Evolutionary conservation across 2,113 vertebrate species (phyloP).

Genomic region (Motacilla tschutschensis): DNA sequence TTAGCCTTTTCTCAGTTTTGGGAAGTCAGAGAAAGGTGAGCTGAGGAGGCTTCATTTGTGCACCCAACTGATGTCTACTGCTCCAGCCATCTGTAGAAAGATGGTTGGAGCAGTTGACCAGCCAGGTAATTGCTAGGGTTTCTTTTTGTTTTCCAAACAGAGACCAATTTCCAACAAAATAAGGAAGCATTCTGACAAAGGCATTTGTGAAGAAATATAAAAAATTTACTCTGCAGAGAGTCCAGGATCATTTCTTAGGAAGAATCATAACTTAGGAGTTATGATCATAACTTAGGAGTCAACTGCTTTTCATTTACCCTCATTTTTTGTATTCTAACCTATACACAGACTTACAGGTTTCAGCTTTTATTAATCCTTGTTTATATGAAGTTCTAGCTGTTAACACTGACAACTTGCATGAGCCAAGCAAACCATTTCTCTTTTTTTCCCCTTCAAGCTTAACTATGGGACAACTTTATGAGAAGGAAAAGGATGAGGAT

Average conservation of each 20-base stretch:
- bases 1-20: not conserved
- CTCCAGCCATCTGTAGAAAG: not conserved
- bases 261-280: not conserved
- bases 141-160: not conserved
- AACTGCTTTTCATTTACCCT: not conserved
- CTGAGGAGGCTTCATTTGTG: not conserved
- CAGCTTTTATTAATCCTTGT: not conserved
- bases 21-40: not conserved
- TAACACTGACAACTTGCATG: not conserved
- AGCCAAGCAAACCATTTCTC: not conserved
- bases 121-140: not conserved
- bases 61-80: not conserved
- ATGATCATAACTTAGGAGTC: not conserved
- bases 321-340: not conserved
- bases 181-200: not conserved
- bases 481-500: slow-evolving; percentile 96
- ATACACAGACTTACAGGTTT: not conserved
- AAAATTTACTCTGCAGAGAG: not conserved
- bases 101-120: not conserved
- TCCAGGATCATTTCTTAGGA: not conserved
- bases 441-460: slow-evolving; percentile 75
- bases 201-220: not conserved
- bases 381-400: not conserved
- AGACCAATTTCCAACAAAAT: not conserved
- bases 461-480: slow-evolving; percentile 97